phyloP scores from a whole-genome alignment of 2,888 invertebrate genomes.

The Gisinianus flammeolus region DNA sequence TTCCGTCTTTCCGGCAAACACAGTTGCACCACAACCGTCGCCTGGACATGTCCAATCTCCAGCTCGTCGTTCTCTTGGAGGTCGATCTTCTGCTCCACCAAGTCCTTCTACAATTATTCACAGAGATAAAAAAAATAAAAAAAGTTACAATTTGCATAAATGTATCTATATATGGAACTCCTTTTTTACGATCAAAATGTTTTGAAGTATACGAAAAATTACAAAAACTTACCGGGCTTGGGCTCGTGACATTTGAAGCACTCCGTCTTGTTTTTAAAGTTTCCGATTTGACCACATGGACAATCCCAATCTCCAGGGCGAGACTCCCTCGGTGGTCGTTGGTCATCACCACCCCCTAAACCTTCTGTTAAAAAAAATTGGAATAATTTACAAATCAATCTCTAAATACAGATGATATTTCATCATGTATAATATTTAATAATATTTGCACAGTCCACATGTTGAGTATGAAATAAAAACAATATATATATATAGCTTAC shows the following conservation, averaged over 20 bases:
- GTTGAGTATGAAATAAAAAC: background rate
- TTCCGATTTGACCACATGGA: background rate
- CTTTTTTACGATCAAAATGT: too few species aligned
- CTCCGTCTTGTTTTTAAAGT: background rate
- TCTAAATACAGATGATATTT: background rate
- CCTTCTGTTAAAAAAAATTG: background rate
- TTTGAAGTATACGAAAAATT: background rate
- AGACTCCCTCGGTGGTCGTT: background rate
- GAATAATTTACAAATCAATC: background rate
- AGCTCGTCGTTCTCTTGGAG: background rate
- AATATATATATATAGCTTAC: too few species aligned
- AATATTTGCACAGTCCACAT: background rate
- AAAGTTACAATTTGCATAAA: background rate
- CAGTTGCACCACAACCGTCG: background rate
- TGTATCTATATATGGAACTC: too few species aligned
- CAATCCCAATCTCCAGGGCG: background rate
- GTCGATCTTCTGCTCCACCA: background rate
- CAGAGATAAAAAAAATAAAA: background rate
- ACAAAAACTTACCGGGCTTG: background rate
- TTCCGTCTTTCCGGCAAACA: background rate
- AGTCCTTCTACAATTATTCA: background rate
- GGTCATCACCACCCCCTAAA: background rate
- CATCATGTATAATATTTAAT: background rate
- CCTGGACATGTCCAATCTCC: background rate
- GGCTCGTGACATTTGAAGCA: background rate